These are phyloP conservation scores for Pseudomyrmex cubaensis DNA, from an alignment of 1,140 invertebrate species.

Conservation along the genomic window DNA sequence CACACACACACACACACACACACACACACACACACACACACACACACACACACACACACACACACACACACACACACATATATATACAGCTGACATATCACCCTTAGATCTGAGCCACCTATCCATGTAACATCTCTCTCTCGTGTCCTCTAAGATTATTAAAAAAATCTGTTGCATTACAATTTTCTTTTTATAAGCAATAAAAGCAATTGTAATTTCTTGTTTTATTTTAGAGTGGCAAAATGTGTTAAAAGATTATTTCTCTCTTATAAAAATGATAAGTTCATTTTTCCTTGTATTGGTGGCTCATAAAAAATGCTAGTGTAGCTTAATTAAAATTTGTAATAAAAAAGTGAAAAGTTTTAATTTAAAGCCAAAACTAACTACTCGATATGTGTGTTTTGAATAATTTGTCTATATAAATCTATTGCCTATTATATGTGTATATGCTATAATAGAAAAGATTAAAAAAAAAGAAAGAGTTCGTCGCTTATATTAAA, in stretches of 20 bases:
- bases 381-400: neutral
- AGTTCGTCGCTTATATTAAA: slow-evolving; percentile 51
- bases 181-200: slow-evolving; percentile 6
- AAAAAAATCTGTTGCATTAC: neutral
- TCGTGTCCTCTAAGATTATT: slow-evolving; percentile 2
- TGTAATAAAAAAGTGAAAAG: too few species aligned
- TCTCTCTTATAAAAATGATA: neutral
- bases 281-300: neutral
- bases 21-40: too few species aligned
- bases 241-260: neutral
- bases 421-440: neutral
- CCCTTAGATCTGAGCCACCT: slow-evolving; percentile 78
- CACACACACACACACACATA: too few species aligned
- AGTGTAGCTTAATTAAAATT: neutral
- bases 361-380: neutral
- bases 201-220: neutral
- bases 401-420: slow-evolving; percentile 4
- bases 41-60: too few species aligned
- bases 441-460: slow-evolving; percentile 2
- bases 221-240: neutral
- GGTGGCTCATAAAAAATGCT: slow-evolving; percentile 19
- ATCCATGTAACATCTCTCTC: slow-evolving; percentile 58
- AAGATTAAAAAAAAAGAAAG: slow-evolving; percentile 2
- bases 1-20: too few species aligned
- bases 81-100: slow-evolving; percentile 81